phyloP scores from a whole-genome alignment of 2,113 vertebrate genomes.

The Rafetus swinhoei region DNA sequence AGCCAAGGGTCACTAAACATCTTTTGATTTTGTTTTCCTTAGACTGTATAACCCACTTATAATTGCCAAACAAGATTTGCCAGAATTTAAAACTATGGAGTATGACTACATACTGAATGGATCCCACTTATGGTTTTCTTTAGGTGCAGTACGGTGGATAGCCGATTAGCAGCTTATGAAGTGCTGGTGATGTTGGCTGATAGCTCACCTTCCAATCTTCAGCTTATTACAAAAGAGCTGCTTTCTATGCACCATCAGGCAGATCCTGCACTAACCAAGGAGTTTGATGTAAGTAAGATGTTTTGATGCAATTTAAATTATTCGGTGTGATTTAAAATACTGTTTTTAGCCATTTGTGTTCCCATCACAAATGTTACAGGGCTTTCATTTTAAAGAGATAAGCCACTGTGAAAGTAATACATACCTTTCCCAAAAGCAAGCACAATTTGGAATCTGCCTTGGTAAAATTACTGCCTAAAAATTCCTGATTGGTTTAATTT shows the following conservation, averaged over 20 bases:
- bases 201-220: slow-evolving; percentile 93
- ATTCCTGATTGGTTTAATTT: background rate
- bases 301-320: background rate
- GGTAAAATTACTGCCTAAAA: background rate
- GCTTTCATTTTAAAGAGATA: background rate
- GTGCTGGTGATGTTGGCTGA: slow-evolving; percentile 98
- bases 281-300: slow-evolving; percentile 91
- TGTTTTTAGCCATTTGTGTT: background rate
- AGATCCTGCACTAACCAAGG: slow-evolving; percentile 96
- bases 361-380: background rate
- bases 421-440: background rate
- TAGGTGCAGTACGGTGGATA: slow-evolving; percentile 96
- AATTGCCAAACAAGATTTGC: too few species aligned
- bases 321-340: background rate
- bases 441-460: background rate
- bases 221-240: slow-evolving; percentile 92
- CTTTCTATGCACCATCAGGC: slow-evolving; percentile 98
- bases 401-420: background rate
- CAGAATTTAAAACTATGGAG: slow-evolving; percentile 36
- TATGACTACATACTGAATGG: slow-evolving; percentile 9
- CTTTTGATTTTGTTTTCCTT: background rate
- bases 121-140: slow-evolving; percentile 31
- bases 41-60: too few species aligned
- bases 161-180: slow-evolving; percentile 95
- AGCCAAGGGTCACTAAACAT: background rate